Evolutionary conservation across 2,888 invertebrate species (phyloP).

Genomic region (Acheta domesticus): DNA sequence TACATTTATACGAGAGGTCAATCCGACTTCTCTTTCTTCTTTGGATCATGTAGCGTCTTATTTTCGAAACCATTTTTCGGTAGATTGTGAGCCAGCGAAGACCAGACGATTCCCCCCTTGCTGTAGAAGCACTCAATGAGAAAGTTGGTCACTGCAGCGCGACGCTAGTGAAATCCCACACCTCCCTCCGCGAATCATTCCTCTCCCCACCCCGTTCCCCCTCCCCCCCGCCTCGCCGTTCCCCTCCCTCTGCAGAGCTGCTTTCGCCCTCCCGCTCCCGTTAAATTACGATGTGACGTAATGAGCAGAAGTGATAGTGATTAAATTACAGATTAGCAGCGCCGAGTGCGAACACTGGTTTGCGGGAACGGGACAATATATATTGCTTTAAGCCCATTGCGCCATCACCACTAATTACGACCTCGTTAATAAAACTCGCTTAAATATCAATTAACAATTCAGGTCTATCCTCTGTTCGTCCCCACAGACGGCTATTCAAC

Average conservation of each 20-base stretch:
- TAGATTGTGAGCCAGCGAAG: no score
- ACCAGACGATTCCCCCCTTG: no score
- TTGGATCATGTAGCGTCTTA: no score
- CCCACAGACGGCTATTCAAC: background rate
- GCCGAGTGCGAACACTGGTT: constrained; percentile 7
- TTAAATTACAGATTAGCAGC: constrained; percentile 9
- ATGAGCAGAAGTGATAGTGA: constrained; percentile 18
- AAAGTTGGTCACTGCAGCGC: background rate
- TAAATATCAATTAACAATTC: constrained; percentile 18
- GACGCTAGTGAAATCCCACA: background rate
- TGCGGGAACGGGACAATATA: background rate
- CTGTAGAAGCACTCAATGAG: no score
- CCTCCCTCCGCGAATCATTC: background rate
- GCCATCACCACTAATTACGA: constrained; percentile 18
- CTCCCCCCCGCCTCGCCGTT: background rate
- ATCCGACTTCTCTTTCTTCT: no score
- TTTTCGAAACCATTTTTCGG: no score
- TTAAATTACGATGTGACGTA: constrained; percentile 18
- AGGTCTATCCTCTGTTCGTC: background rate
- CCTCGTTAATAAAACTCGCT: constrained; percentile 10
- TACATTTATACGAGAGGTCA: no score
- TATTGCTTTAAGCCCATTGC: constrained; percentile 18
- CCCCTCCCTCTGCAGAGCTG: background rate
- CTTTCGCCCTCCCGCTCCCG: background rate
- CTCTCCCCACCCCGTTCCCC: background rate